Base-by-base conservation (phyloP, 2,888 invertebrate genomes). In the Caradrina kadenii region DNA sequence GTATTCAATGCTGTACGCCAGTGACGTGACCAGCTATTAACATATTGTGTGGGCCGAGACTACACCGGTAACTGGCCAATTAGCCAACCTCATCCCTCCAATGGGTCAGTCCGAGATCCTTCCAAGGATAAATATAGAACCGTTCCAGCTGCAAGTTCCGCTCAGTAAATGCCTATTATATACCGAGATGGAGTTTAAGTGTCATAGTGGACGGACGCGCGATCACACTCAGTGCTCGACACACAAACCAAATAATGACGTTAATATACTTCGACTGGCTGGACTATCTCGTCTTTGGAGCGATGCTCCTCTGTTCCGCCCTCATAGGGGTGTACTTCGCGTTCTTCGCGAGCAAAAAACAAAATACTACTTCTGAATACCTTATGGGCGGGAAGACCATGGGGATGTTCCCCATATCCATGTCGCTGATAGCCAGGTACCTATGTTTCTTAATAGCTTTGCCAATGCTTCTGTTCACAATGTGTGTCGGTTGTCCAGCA, bases 331-430 rank as follows among this genome's bases (percentile, higher is more conserved):
- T 97, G 42, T 97, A 97, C 91, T 97, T 97, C 82, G 97, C 97
- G 5, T 97, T 97, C 90, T 97, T 97, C 86, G 97, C 97, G 1
- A 95, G 96, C 76, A 96, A 96, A 85, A 97, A 97, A 84, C 97
- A 97, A 81, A 97, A 97, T 85, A 97, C 97, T 0, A 97, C 97
- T 0, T 91, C 96, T 22, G 97, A 98, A 84, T 98, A 97, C 84
- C 94, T 98, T 67, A 97, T 97, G 96, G 98, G 97, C 8, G 97
- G 97, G 26, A 97, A 97, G 87, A 97, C 96, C 13, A 97, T 98
- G 97, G 97, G 97, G n/a, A 97, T 97, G 82, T 97, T 97, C 83
- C 97, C 97, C 0, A 97, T 98, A 87, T 97, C 97, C 63, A 97
- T 97, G 97, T 97, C 97, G 17, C 92, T 98, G 70, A 97, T 98